Evolutionary conservation across 2,888 invertebrate species (phyloP).

Genomic region (Romanomermis culicivorax): DNA sequence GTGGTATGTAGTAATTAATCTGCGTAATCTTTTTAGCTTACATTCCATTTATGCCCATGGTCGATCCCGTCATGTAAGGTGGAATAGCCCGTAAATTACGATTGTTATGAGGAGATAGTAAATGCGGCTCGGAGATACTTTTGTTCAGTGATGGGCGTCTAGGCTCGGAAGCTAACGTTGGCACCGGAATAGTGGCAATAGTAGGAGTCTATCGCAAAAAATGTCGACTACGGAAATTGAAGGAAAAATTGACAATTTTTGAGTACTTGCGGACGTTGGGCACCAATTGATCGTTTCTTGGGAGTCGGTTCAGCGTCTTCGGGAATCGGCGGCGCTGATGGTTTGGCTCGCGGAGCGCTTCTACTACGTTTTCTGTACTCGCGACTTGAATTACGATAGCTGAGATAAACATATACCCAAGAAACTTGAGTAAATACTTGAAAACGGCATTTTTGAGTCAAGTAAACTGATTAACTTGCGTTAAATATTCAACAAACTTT

Average conservation of each 20-base stretch:
- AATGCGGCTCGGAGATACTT: not conserved
- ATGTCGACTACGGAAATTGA: too few species aligned
- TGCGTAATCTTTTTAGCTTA: too few species aligned
- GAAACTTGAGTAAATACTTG: too few species aligned
- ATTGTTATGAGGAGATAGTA: not conserved
- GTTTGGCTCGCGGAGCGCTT: not conserved
- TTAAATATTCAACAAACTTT: too few species aligned
- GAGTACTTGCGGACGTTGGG: too few species aligned
- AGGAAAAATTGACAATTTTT: too few species aligned
- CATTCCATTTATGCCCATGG: not conserved
- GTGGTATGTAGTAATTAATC: too few species aligned
- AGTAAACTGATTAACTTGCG: too few species aligned
- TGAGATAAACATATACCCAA: too few species aligned
- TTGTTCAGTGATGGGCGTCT: not conserved
- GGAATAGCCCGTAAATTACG: not conserved
- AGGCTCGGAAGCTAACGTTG: not conserved
- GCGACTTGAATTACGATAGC: too few species aligned
- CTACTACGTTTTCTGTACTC: not conserved
- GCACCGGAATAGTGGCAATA: not conserved
- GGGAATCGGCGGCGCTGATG: not conserved
- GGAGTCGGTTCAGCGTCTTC: not conserved
- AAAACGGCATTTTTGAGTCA: too few species aligned
- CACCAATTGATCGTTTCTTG: not conserved
- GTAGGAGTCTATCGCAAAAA: too few species aligned
- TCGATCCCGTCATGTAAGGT: not conserved